Base-by-base conservation (phyloP, 1,140 invertebrate genomes). In the Lucilia sericata region DNA sequence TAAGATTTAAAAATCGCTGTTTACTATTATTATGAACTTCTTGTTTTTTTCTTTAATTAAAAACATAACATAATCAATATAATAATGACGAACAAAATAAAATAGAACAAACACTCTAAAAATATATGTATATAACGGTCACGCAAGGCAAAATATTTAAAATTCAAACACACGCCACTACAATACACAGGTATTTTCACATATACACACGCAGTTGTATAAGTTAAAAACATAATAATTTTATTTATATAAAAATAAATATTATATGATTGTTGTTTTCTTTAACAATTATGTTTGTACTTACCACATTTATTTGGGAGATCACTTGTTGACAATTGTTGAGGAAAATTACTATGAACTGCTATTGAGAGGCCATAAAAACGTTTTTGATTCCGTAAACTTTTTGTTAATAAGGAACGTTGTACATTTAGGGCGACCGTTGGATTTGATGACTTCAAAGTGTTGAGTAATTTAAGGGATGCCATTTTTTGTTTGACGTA, bases 401-500 rank as follows among this genome's bases (percentile, higher is more conserved):
- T 25, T 70, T 25, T 70, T 70, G 65, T 21, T 21, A 70, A 70
- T 25, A 21, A 70, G 9, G n/a, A 21, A 70, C 65, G 65, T 70
- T 70, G 65, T 10, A 70, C 65, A n/a, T 70, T 70, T 21, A 19
- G 9, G 19, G 55, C n/a, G 7, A 60, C 55, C 14, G 55, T n/a
- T n/a, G 55, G 55, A 60, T 60, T 60, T 60, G 55, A 60, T 60
- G 55, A 60, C 55, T 70, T 70, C 19, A 25, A 10, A 5, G 9
- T 70, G 65, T n/a, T 70, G 65, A 70, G 2, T 25, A 70, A 70
- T 70, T 70, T 70, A 21, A 70, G 65, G 65, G 65, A 70, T 70
- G 65, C 65, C 65, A 70, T 70, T 70, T 70, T 30, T 30, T 21
- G 21, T 21, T 70, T 5, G 14, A 70, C 65, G 10, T 42, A 42